Conservation (phyloP, 1,140 invertebrate species). For the Drosophila kurseongensis region DNA sequence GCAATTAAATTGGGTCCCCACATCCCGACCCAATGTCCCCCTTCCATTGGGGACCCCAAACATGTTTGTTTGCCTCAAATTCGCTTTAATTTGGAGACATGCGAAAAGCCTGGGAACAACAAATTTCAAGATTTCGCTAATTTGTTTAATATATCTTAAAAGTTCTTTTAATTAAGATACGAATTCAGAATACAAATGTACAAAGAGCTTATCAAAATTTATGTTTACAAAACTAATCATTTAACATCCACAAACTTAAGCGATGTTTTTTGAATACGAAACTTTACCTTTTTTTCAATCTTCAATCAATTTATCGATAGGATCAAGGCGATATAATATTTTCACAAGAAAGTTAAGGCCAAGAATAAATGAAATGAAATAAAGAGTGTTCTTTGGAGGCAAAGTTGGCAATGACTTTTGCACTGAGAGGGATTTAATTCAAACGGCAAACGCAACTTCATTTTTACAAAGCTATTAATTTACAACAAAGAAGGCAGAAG, state of each 20-base stretch:
- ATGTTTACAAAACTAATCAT: too few relatives aligned
- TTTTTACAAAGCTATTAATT: conserved; percentile 67
- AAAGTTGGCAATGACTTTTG: background rate
- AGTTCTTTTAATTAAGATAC: too few relatives aligned
- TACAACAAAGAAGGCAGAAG: conserved; percentile 4
- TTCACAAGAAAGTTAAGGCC: too few relatives aligned
- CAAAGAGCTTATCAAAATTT: too few relatives aligned
- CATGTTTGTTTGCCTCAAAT: conserved; percentile 53
- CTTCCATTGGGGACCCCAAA: conserved; percentile 3
- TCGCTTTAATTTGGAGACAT: background rate
- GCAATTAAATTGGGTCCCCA: conserved; percentile 64
- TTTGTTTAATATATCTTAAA: too few relatives aligned
- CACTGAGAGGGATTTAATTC: background rate
- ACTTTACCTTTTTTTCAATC: too few relatives aligned
- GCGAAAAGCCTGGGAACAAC: background rate
- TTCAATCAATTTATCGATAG: too few relatives aligned
- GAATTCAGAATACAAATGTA: background rate
- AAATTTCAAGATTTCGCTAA: background rate
- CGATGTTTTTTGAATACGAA: too few relatives aligned
- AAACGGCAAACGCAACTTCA: conserved; percentile 36
- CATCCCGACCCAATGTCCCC: background rate
- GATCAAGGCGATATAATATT: too few relatives aligned
- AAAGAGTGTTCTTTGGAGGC: background rate
- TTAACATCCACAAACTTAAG: too few relatives aligned
- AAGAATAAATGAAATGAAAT: too few relatives aligned